Conservation (phyloP, 2,113 vertebrate species). For the Arothron firmamentum region DNA sequence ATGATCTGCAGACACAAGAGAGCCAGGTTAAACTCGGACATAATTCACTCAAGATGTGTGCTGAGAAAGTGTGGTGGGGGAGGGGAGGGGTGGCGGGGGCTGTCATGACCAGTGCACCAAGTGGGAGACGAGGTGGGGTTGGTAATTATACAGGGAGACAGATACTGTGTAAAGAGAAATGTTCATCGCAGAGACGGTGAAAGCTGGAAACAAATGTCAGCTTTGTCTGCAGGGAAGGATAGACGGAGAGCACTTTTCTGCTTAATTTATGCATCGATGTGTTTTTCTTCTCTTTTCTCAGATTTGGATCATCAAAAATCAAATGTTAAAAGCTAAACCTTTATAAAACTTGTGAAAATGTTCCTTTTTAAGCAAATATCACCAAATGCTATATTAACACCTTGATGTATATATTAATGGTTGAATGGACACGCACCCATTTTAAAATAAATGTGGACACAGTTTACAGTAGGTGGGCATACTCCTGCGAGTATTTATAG, state of each 20-base stretch:
- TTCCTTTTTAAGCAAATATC: background rate
- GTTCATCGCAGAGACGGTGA: too few relatives aligned
- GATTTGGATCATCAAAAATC: too few relatives aligned
- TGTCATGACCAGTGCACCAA: background rate
- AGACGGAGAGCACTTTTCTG: too few relatives aligned
- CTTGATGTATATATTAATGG: background rate
- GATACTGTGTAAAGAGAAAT: too few relatives aligned
- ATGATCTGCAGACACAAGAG: background rate
- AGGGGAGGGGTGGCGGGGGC: background rate
- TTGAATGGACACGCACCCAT: constrained; percentile 1
- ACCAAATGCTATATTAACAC: background rate
- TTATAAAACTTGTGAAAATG: too few relatives aligned
- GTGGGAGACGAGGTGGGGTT: background rate
- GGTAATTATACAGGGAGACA: background rate
- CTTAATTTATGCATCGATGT: too few relatives aligned
- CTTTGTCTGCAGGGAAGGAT: too few relatives aligned
- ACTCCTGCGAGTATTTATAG: constrained; percentile 32
- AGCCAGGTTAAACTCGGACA: background rate
- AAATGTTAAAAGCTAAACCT: too few relatives aligned
- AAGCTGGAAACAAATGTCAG: too few relatives aligned
- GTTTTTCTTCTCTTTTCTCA: too few relatives aligned
- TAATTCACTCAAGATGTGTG: background rate
- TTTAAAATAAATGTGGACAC: background rate
- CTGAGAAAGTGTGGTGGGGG: too few relatives aligned
- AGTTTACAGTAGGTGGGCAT: constrained; percentile 1